Base-by-base conservation (phyloP, 2,113 vertebrate species). In the Peromyscus maniculatus region DNA sequence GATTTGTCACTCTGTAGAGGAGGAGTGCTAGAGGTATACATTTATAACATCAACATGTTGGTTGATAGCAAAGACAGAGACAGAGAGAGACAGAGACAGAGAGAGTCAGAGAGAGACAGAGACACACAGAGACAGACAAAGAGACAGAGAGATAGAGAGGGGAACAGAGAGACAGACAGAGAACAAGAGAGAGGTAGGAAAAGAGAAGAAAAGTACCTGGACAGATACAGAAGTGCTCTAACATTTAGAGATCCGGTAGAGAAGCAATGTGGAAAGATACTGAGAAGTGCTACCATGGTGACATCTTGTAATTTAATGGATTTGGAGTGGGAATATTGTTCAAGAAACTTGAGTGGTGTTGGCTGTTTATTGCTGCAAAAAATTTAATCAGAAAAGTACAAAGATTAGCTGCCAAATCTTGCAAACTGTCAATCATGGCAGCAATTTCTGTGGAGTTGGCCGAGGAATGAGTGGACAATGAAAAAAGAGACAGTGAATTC, bases 381-480 rank as follows among this genome's bases (percentile, higher is more conserved):
- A 79, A 19, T 57, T 87, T 80, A 91, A 72, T 49, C 91, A 82
- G 79, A 91, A 39, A 86, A 86, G 24, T 49, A 16, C 0, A 59
- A 46, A 90, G 92, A 89, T 72, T 26, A 87, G 24, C 24, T 64
- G 22, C 39, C 11, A 89, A 39, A 3, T 62, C 17, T 84, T 93
- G 71, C 62, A 77, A 72, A 46, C 6, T 83, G 43, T 39, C 72
- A 52, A 64, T 36, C 43, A 49, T 13, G 33, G 59, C 15, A 93
- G 24, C 36, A 72, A 17, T 95, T 17, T 57, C 71, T 91, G 15
- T 82, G 59, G 71, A 82, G 31, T 21, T 66, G 69, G 11, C 11
- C 91, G 75, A 82, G 66, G 59, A 88, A 83, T 39, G 46, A 91
- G 69, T 66, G 43, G 72, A 62, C 96, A 97, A 86, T 86, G 52